These are phyloP conservation scores for Aplidium turbinatum DNA, from an alignment of 23 tunicate genomes.

Conservation along the genomic window DNA sequence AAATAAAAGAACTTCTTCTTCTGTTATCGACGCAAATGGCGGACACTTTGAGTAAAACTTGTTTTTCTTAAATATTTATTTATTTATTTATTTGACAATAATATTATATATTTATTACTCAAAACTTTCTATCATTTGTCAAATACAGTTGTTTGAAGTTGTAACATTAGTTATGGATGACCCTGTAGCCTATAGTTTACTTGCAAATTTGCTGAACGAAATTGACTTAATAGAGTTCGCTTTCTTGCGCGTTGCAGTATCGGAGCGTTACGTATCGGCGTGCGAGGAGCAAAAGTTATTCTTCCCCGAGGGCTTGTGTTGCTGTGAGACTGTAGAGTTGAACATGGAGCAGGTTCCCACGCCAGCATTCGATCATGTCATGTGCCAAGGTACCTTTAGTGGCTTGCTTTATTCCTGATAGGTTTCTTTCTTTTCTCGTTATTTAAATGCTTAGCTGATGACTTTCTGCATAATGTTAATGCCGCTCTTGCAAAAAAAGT, in stretches of 20 bases:
- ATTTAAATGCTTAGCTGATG: background rate
- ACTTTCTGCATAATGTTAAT: background rate
- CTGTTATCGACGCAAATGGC: too few species aligned
- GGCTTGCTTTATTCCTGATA: background rate
- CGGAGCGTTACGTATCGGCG: conserved; percentile 65
- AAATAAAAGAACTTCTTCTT: too few species aligned
- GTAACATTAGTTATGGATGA: too few species aligned
- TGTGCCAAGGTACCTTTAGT: conserved; percentile 55
- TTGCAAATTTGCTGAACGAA: too few species aligned
- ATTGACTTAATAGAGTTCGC: too few species aligned
- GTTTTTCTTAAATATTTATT: too few species aligned
- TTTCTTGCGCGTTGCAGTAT: conserved; percentile 42
- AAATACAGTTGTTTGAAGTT: too few species aligned
- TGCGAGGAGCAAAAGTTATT: conserved; percentile 74
- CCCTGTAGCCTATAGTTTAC: too few species aligned
- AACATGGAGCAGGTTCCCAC: conserved; percentile 69
- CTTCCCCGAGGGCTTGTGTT: conserved; percentile 79
- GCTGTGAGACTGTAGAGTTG: conserved; percentile 59
- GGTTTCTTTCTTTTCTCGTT: background rate
- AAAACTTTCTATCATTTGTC: too few species aligned
- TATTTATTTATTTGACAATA: too few species aligned
- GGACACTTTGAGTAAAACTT: too few species aligned
- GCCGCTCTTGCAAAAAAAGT: background rate
- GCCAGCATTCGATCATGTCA: conserved; percentile 41
- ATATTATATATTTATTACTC: too few species aligned